These are phyloP conservation scores for Muscicapa adusta DNA, from an alignment of 2,113 vertebrate genomes.

Conservation along the genomic window DNA sequence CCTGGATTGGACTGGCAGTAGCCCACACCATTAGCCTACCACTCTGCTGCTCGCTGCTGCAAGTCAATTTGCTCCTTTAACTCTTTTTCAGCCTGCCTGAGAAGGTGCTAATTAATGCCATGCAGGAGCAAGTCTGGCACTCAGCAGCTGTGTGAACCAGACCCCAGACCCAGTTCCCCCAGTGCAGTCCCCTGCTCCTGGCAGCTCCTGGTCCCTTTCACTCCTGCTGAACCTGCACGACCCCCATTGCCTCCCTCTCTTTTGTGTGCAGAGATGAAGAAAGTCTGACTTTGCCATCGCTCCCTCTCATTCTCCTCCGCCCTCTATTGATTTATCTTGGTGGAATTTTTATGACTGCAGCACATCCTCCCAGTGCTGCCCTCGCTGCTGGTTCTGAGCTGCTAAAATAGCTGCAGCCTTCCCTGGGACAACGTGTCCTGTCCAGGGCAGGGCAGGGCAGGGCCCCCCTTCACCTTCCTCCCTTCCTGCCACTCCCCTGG, in stretches of 20 bases:
- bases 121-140: background rate
- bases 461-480: background rate
- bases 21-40: background rate
- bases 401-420: background rate
- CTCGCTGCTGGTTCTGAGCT: background rate
- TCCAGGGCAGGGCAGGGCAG: background rate
- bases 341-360: constrained; percentile 52
- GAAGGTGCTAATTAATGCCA: constrained; percentile 21
- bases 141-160: background rate
- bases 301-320: background rate
- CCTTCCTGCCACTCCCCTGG: background rate
- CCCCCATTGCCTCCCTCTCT: background rate
- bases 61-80: background rate
- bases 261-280: background rate
- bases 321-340: background rate
- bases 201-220: background rate
- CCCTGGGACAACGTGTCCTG: background rate
- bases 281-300: background rate
- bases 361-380: background rate
- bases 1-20: background rate
- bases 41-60: background rate
- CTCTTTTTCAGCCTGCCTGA: background rate
- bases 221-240: background rate
- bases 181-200: background rate
- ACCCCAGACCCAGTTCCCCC: background rate